Conservation (phyloP, 2,797 vertebrate genomes). For the Thripadectes ignobilis region DNA sequence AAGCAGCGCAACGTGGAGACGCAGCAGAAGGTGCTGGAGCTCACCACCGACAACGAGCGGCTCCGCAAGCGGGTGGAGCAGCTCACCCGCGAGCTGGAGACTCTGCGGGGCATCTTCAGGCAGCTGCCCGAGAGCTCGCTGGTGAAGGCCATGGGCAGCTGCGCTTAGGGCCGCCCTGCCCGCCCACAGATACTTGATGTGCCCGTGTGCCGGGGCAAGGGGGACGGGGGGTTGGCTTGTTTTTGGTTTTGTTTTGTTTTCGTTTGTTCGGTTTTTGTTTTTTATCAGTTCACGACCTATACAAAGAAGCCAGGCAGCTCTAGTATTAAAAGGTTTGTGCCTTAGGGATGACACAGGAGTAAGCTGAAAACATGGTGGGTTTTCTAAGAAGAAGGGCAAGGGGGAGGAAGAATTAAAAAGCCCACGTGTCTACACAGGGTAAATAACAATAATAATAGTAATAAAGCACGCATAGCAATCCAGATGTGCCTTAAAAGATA, state of each 20-base stretch:
- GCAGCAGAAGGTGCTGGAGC: slow-evolving; percentile 95
- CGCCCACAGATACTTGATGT: background rate
- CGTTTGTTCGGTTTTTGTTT: background rate
- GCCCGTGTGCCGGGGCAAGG: background rate
- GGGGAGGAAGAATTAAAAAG: background rate
- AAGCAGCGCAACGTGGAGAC: slow-evolving; percentile 97
- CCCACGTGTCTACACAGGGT: slow-evolving; percentile 71
- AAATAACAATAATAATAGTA: slow-evolving; percentile 37
- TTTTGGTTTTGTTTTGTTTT: background rate
- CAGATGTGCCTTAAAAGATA: slow-evolving; percentile 75
- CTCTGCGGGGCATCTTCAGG: slow-evolving; percentile 94
- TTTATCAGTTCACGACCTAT: background rate
- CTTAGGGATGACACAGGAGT: slow-evolving; percentile 69
- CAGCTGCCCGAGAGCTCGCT: slow-evolving; percentile 93
- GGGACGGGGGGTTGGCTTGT: background rate
- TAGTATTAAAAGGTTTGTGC: slow-evolving; percentile 72
- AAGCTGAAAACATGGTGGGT: slow-evolving; percentile 59
- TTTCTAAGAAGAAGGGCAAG: background rate
- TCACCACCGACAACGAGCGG: slow-evolving; percentile 91
- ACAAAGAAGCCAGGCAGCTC: slow-evolving; percentile 58
- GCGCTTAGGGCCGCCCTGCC: slow-evolving; percentile 74
- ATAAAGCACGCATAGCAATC: slow-evolving; percentile 44
- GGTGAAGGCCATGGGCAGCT: slow-evolving; percentile 92
- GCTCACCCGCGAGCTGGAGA: slow-evolving; percentile 93
- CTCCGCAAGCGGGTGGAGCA: slow-evolving; percentile 95